Conservation (phyloP, 2,888 invertebrate genomes). For the Laothoe populi region DNA sequence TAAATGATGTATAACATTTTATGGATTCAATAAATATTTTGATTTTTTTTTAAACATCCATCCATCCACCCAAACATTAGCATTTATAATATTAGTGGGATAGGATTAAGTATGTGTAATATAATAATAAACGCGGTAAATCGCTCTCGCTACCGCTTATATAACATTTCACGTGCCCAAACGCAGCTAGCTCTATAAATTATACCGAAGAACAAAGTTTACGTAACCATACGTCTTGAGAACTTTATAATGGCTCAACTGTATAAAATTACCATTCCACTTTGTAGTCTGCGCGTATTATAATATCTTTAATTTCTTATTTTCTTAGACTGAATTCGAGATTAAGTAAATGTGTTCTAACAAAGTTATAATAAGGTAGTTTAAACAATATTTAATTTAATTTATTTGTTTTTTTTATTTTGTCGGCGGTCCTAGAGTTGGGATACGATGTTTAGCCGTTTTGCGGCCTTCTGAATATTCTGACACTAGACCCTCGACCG, state of each 20-base stretch:
- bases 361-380: not conserved
- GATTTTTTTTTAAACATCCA: too few species aligned
- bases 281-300: not conserved
- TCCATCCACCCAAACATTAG: too few species aligned
- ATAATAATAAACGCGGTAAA: not conserved
- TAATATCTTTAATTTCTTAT: conserved; percentile 8
- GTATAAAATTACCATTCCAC: conserved; percentile 1
- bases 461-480: too few species aligned
- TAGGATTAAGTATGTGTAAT: too few species aligned
- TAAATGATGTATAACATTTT: too few species aligned
- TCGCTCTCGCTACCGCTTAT: conserved; percentile 1
- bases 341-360: not conserved
- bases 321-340: not conserved
- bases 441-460: too few species aligned
- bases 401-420: too few species aligned
- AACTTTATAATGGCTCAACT: conserved; percentile 28
- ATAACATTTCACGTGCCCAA: not conserved
- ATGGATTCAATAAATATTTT: too few species aligned
- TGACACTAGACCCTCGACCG: too few species aligned
- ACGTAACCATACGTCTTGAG: conserved; percentile 27
- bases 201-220: conserved; percentile 25
- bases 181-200: conserved; percentile 23
- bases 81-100: too few species aligned
- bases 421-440: too few species aligned
- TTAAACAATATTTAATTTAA: too few species aligned